phyloP scores from a whole-genome alignment of 2,113 vertebrate species.

The Opisthocomus hoazin region DNA sequence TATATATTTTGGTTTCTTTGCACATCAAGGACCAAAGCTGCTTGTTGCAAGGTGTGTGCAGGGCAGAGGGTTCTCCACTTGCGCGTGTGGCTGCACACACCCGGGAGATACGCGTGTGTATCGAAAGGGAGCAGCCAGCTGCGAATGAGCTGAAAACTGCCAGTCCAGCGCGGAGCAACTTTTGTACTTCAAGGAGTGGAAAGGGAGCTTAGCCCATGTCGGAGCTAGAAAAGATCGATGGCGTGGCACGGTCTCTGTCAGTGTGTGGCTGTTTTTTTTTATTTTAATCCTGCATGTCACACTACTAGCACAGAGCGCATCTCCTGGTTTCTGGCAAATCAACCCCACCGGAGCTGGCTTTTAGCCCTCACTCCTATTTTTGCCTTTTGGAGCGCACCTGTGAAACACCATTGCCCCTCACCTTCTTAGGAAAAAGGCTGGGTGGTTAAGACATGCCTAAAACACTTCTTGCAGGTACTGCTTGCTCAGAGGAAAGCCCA shows the following conservation, averaged over 20 bases:
- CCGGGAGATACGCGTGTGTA: fast-evolving
- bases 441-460: fast-evolving
- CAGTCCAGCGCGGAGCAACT: background rate
- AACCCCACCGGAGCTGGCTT: background rate
- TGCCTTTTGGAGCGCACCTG: background rate
- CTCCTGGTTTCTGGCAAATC: background rate
- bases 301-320: background rate
- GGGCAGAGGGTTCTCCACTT: background rate
- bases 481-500: background rate
- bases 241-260: fast-evolving
- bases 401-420: background rate
- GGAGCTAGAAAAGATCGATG: background rate
- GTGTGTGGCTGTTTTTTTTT: background rate
- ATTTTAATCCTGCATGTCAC: background rate
- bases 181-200: background rate
- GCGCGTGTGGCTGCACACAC: fast-evolving
- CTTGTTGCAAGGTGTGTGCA: fast-evolving
- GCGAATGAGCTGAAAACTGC: background rate
- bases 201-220: background rate
- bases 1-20: background rate
- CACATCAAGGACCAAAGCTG: background rate
- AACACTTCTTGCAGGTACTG: background rate
- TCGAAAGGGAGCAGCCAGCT: background rate
- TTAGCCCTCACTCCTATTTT: background rate
- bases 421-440: background rate